Percentiles rank a stretch among this genome's conserved stretches.
Evolutionary conservation across 2,797 vertebrate species (phyloP).

Genomic region (Ptychobarbus kaznakovi): DNA sequence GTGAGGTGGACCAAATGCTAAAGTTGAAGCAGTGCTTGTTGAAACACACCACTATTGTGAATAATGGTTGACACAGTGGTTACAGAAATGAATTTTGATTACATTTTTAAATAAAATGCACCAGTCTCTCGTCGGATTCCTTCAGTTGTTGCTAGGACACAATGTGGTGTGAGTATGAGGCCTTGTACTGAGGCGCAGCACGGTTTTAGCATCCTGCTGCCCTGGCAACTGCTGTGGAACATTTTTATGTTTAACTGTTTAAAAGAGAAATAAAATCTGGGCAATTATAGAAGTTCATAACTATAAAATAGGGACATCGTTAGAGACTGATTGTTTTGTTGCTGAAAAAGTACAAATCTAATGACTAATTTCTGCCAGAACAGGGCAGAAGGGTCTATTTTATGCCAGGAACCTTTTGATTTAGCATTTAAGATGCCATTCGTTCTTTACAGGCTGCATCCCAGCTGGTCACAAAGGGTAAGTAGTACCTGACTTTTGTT

Average conservation of each 20-base stretch:
- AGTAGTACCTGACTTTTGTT: not conserved
- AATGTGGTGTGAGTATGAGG: conserved; percentile 50
- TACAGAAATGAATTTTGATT: not conserved
- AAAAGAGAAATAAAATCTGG: not conserved
- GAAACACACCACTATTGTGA: not conserved
- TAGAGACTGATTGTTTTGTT: conserved; percentile 15
- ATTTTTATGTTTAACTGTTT: conserved; percentile 17
- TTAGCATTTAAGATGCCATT: conserved; percentile 16
- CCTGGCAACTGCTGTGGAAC: conserved; percentile 54
- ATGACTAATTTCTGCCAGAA: not conserved
- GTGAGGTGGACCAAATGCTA: not conserved
- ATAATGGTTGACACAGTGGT: not conserved
- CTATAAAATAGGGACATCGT: not conserved
- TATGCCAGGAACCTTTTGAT: not conserved
- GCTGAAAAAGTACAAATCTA: not conserved
- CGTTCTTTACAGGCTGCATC: not conserved
- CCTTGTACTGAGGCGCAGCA: conserved; percentile 48
- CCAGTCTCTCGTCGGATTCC: not conserved
- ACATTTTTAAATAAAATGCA: not conserved
- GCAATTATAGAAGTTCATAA: conserved; percentile 1
- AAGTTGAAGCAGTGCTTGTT: not conserved
- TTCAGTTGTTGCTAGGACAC: conserved; percentile 72
- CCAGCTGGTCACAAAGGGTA: not conserved
- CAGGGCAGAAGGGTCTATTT: not conserved
- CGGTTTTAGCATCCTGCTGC: conserved; percentile 50